These are phyloP conservation scores for Phenganax marumi DNA, from an alignment of 92 coral and sea anemone species.

Conservation along the genomic window DNA sequence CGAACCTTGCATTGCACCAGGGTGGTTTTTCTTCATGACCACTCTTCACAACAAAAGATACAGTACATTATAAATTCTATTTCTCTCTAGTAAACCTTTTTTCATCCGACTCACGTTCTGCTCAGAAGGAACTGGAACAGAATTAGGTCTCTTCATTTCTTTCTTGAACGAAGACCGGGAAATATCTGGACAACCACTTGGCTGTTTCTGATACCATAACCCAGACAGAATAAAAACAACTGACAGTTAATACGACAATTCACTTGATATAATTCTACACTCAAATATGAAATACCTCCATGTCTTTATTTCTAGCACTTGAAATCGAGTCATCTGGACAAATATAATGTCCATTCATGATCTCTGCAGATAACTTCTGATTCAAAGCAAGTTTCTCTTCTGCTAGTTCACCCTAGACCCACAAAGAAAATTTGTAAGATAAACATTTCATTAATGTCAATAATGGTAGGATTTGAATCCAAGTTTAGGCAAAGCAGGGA, in stretches of 20 bases:
- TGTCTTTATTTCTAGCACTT: background rate
- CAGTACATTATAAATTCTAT: background rate
- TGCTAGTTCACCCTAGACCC: background rate
- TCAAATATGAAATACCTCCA: background rate
- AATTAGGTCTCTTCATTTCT: too few relatives aligned
- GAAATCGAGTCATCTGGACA: background rate
- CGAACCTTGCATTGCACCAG: conserved; percentile 29
- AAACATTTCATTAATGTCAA: too few relatives aligned
- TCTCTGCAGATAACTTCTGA: background rate
- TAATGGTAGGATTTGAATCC: too few relatives aligned
- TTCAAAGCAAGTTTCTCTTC: background rate
- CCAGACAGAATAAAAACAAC: too few relatives aligned
- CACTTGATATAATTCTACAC: too few relatives aligned
- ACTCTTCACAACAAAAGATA: background rate
- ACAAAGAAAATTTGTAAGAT: background rate
- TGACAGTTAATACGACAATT: too few relatives aligned
- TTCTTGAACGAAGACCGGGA: too few relatives aligned
- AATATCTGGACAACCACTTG: too few relatives aligned
- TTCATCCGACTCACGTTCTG: too few relatives aligned
- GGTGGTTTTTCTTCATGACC: conserved; percentile 16
- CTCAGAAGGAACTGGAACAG: too few relatives aligned
- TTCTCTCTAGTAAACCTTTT: background rate
- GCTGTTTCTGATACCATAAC: too few relatives aligned
- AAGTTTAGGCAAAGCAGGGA: too few relatives aligned
- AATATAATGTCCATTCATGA: background rate